phyloP scores from a whole-genome alignment of 2,113 vertebrate species.

The Bothrops jararaca region DNA sequence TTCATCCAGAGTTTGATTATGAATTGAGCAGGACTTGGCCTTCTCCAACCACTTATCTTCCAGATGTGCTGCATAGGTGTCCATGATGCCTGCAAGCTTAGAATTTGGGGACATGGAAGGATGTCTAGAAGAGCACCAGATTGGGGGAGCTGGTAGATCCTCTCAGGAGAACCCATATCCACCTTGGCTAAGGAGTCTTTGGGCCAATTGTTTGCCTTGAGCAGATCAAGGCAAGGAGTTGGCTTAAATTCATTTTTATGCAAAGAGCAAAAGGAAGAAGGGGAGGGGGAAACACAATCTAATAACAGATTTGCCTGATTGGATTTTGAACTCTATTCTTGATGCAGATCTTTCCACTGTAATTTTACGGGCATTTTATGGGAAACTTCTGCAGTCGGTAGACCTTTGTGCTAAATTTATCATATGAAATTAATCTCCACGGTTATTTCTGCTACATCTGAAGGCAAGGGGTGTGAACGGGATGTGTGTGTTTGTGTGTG shows the following conservation, averaged over 20 bases:
- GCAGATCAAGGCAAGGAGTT: neutral
- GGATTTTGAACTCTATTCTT: neutral
- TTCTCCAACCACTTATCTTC: neutral
- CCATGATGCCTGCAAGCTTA: neutral
- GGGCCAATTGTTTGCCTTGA: neutral
- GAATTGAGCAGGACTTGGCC: neutral
- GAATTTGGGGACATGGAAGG: neutral
- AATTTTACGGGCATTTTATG: neutral
- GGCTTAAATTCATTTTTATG: neutral
- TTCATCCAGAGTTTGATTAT: neutral
- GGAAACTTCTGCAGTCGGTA: neutral
- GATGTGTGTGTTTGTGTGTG: neutral
- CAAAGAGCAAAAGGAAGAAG: neutral
- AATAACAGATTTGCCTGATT: neutral
- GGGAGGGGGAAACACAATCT: neutral
- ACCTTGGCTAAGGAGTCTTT: neutral
- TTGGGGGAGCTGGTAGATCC: neutral
- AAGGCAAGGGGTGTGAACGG: neutral
- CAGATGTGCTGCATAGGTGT: neutral
- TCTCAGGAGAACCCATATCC: neutral
- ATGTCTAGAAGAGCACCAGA: neutral
- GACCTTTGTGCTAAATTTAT: constrained; percentile 1
- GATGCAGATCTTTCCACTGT: neutral
- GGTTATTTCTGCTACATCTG: neutral
- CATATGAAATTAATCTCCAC: neutral